A percentile compares a stretch with the other conserved stretches of the same genome.
Evolutionary conservation across 2,888 invertebrate species (phyloP).

Genomic region (Deilephila porcellus): DNA sequence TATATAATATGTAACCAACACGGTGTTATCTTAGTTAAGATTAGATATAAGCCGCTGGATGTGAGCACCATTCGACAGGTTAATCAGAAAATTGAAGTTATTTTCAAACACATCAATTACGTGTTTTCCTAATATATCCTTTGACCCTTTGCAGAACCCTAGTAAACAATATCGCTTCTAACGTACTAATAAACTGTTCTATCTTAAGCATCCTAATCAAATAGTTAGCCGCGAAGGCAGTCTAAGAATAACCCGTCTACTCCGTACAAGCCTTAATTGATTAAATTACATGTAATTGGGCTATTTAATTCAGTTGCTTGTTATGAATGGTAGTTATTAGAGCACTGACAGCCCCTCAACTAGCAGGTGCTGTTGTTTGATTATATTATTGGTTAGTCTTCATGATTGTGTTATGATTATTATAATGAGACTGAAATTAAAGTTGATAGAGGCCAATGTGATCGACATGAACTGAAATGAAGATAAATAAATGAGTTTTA

Average conservation of each 20-base stretch:
- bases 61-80: too few relatives aligned
- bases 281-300: conserved; percentile 19
- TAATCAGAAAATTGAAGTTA: too few relatives aligned
- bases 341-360: neutral
- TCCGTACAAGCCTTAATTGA: conserved; percentile 14
- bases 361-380: neutral
- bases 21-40: too few relatives aligned
- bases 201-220: neutral
- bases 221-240: neutral
- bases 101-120: too few relatives aligned
- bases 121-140: too few relatives aligned
- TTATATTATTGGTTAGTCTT: neutral
- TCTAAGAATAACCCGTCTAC: neutral
- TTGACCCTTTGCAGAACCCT: neutral
- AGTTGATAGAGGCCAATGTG: too few relatives aligned
- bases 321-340: conserved; percentile 6
- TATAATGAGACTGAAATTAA: too few relatives aligned
- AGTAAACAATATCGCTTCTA: neutral
- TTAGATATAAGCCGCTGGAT: too few relatives aligned
- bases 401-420: too few relatives aligned
- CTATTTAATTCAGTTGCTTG: conserved; percentile 12
- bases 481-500: too few relatives aligned
- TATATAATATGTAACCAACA: too few relatives aligned
- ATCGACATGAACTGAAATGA: neutral
- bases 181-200: neutral